Evolutionary conservation across 2,113 vertebrate species (phyloP).

Genomic region (Eonycteris spelaea): DNA sequence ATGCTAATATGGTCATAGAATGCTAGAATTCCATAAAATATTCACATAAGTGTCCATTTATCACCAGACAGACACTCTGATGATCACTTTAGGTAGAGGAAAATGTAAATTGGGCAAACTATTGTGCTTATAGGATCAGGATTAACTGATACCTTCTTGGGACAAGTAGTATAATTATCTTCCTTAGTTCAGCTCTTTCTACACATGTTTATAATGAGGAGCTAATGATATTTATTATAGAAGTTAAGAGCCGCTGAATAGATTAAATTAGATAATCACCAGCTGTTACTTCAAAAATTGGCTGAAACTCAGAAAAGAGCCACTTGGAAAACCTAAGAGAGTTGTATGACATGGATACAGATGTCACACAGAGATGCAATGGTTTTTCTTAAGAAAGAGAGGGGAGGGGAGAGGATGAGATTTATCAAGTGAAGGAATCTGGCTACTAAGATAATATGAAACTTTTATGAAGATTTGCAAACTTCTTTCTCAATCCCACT

Average conservation of each 20-base stretch:
- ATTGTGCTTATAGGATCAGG: neutral
- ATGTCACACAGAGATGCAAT: neutral
- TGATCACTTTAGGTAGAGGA: neutral
- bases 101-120: neutral
- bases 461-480: neutral
- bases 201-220: conserved; percentile 22
- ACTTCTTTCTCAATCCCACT: neutral
- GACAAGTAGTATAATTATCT: conserved; percentile 16
- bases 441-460: neutral
- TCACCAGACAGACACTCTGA: neutral
- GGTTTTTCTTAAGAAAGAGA: neutral
- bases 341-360: neutral
- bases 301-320: conserved; percentile 2
- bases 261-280: conserved; percentile 53
- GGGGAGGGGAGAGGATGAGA: neutral
- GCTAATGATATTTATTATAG: neutral
- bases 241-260: conserved; percentile 20
- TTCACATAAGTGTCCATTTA: neutral
- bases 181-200: neutral
- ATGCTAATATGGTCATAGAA: neutral
- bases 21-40: neutral
- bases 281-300: conserved; percentile 39
- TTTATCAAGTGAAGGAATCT: neutral
- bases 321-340: neutral
- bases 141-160: neutral